Percentiles rank a stretch among this genome's conserved stretches.
These are phyloP conservation scores for Vireo altiloquus DNA, from an alignment of 2,113 vertebrate species.

Conservation along the genomic window DNA sequence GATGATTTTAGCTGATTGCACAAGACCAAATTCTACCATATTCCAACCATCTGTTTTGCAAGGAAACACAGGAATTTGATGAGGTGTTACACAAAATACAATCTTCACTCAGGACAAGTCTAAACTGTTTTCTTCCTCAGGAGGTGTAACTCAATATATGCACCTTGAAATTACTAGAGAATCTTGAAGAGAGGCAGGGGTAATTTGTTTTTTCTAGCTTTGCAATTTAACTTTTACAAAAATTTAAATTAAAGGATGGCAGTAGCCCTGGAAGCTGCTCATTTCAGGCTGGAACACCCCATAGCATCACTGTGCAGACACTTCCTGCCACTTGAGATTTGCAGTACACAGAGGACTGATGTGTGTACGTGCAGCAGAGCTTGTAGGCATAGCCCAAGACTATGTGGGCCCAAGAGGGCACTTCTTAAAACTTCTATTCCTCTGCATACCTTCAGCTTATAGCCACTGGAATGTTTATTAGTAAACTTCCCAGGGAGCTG, in stretches of 20 bases:
- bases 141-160: not conserved
- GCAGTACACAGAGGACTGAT: not conserved
- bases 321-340: not conserved
- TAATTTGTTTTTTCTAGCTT: not conserved
- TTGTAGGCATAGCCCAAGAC: not conserved
- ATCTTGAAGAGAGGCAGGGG: not conserved
- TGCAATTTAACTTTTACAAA: not conserved
- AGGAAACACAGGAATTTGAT: not conserved
- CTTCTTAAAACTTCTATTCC: not conserved
- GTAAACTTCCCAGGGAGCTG: not conserved
- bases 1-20: constrained; percentile 13
- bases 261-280: not conserved
- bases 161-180: not conserved
- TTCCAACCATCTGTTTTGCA: constrained; percentile 12
- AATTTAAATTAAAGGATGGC: not conserved
- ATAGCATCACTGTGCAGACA: not conserved
- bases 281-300: not conserved
- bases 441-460: not conserved
- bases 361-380: not conserved
- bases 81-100: not conserved
- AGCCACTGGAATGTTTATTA: not conserved
- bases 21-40: constrained; percentile 14
- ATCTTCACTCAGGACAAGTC: not conserved
- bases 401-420: not conserved
- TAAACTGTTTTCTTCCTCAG: not conserved